Base-by-base conservation (phyloP, 1,140 invertebrate species). In the Drosophila trapezifrons region DNA sequence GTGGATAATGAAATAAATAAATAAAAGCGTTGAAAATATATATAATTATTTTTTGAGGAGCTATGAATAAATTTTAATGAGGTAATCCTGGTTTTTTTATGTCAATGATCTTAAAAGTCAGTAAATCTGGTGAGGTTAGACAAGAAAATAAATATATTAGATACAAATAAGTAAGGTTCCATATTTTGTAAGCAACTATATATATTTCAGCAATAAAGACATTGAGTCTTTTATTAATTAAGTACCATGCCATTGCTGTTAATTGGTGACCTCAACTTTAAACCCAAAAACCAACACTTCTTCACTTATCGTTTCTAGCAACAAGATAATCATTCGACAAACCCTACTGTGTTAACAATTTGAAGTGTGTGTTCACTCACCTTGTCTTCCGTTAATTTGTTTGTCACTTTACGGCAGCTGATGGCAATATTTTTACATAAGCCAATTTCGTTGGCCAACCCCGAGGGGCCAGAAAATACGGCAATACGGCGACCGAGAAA, bases 311-410 rank as follows among this genome's bases (percentile, higher is more conserved):
- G 20, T 12, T 65, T 69, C 65, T 69, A 43, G 46, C 60, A 69
- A 69, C 60, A 69, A 69, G 27, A 65, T 69, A 65, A 64, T 64
- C 15, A 22, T 51, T 51, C n/a, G 20, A 17, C 32, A 27, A 58
- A 15, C 32, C 22, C 25, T 40, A 32, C 10, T 10, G 10, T 32
- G 29, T 32, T 10, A 57, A 27, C 45, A 65, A 65, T 43, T 67
- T 20, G 20, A 42, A 51, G 47, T 51, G 49, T 35, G 45, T 65
- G 45, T 51, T 64, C 42, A 46, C 60, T 67, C 60, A 69, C 65
- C 65, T 69, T 65, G 60, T 65, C 60, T 43, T 69, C 60, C 65
- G 65, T 69, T 69, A 18, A 70, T 67, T 67, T 64, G 55, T 45
- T 54, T 67, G 63, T 54, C 66, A 54, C 66, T 71, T 64, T 12